Conservation (phyloP, 2,113 vertebrate genomes). For the Bos taurus region ARS-UCD2.0 NC_037333.1:110790501-110791000, state of each 20-base stretch:
- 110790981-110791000: not conserved
- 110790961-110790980: not conserved
- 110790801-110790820: conserved; percentile 66
- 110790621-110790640: conserved; percentile 41
- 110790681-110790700: conserved; percentile 46
- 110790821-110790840: conserved; percentile 42
- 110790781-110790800: conserved; percentile 55
- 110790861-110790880: not conserved
- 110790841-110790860: conserved; percentile 19
- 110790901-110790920: not conserved
- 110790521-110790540: conserved; percentile 11
- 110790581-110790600: conserved; percentile 38
- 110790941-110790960: not conserved
- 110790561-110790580: conserved; percentile 45
- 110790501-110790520: not conserved
- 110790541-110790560: conserved; percentile 38
- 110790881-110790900: not conserved
- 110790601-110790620: conserved; percentile 45
- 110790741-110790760: conserved; percentile 21
- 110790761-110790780: conserved; percentile 62
- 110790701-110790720: conserved; percentile 43
- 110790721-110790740: conserved; percentile 58
- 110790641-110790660: conserved; percentile 23
- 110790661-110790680: conserved; percentile 48
- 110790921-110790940: not conserved